phyloP scores from a whole-genome alignment of 1,140 invertebrate genomes.

The Maconellicoccus hirsutus region DNA sequence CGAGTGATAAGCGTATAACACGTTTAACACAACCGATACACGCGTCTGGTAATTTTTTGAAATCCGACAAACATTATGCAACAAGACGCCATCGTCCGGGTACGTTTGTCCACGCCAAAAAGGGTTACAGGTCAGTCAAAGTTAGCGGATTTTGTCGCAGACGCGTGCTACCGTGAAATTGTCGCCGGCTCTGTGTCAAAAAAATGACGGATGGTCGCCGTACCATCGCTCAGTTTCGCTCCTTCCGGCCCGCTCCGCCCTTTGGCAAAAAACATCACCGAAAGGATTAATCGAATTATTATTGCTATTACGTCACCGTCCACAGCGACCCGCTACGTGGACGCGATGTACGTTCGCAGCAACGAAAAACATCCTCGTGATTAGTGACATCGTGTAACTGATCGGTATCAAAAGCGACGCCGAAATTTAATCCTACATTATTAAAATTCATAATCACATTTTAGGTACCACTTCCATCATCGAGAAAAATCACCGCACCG shows the following conservation, averaged over 20 bases:
- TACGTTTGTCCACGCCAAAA: neutral
- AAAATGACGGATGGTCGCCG: neutral
- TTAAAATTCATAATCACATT: no score
- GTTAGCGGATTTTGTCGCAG: neutral
- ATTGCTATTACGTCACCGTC: neutral
- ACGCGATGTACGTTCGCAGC: no score
- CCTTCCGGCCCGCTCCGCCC: no score
- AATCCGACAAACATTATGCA: conserved; percentile 4
- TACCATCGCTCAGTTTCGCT: no score
- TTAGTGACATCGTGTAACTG: no score
- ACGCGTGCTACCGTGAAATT: neutral
- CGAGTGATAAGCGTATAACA: no score
- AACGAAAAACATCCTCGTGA: no score
- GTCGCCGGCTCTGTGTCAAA: neutral
- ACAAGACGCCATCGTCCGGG: neutral
- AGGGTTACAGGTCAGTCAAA: neutral
- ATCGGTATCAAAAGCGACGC: no score
- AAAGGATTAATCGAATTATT: conserved; percentile 9
- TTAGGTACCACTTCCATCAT: no score
- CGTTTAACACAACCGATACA: no score
- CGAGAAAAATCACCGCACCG: neutral
- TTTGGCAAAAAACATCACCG: neutral
- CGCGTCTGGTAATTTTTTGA: neutral
- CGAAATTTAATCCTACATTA: no score
- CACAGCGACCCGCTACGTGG: no score